A percentile compares a stretch with the other conserved stretches of the same genome.
Conservation (phyloP, 2,797 vertebrate genomes). For the Rhinogobio ventralis region DNA sequence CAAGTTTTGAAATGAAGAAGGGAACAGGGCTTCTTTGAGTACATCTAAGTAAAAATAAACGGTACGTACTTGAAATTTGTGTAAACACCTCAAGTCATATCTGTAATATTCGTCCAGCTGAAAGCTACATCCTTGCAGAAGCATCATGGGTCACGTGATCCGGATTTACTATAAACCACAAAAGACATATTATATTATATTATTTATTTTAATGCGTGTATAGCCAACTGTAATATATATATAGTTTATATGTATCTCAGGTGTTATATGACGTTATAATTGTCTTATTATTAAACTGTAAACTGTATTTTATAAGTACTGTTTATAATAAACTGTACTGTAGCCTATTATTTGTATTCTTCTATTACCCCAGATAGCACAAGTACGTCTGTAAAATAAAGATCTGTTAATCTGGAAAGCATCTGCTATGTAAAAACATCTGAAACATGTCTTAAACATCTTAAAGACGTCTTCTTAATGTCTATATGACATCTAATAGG, state of each 20-base stretch:
- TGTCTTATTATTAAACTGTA: background rate
- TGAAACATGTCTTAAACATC: no score
- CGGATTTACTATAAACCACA: background rate
- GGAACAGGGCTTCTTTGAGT: no score
- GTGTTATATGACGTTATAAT: background rate
- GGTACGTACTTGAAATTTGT: slow-evolving; percentile 16
- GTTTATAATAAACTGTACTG: no score
- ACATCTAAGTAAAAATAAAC: background rate
- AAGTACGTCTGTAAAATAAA: no score
- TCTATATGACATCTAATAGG: no score
- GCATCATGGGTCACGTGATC: slow-evolving; percentile 22
- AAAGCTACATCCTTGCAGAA: slow-evolving; percentile 21
- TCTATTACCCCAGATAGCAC: no score
- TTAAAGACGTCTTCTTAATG: no score
- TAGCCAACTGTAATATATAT: background rate
- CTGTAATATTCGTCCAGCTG: background rate
- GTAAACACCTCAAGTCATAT: background rate
- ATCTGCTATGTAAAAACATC: no score
- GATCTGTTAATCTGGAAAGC: no score
- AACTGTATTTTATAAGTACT: background rate
- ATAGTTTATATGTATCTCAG: background rate
- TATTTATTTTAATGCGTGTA: background rate
- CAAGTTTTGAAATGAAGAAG: background rate
- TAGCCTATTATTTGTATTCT: background rate
- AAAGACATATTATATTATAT: background rate